phyloP scores from a whole-genome alignment of 2,113 vertebrate species.

The Haliaeetus leucogaster region DNA sequence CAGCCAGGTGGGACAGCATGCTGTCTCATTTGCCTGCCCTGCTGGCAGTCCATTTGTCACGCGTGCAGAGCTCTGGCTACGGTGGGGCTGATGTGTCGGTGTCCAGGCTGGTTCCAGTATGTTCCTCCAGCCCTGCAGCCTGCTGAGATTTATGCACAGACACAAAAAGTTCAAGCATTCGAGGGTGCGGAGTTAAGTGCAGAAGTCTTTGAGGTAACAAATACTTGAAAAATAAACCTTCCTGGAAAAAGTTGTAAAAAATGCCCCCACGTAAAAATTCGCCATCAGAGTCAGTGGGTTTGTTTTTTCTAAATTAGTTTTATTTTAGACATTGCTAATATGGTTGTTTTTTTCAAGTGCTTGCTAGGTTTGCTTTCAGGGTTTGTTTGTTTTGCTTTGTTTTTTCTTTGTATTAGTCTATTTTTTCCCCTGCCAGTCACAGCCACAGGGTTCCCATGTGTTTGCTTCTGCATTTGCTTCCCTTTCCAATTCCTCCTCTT shows the following conservation, averaged over 20 bases:
- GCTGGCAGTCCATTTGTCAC: neutral
- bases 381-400: neutral
- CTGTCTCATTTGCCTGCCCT: neutral
- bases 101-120: neutral
- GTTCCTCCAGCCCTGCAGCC: neutral
- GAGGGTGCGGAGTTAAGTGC: neutral
- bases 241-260: neutral
- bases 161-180: rapidly evolving
- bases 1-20: neutral
- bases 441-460: constrained; percentile 1
- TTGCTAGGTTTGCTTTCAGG: neutral
- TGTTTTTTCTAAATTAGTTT: neutral
- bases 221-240: neutral
- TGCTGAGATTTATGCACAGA: rapidly evolving
- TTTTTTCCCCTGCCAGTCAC: neutral
- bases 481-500: neutral
- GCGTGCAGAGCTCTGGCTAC: rapidly evolving
- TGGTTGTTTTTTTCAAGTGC: neutral
- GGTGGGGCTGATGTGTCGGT: neutral
- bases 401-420: neutral
- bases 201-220: neutral
- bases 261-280: neutral
- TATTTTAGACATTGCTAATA: neutral
- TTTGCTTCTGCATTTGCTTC: neutral
- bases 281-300: neutral